Conservation (phyloP, 2,113 vertebrate genomes). For the Erinaceus europaeus region DNA sequence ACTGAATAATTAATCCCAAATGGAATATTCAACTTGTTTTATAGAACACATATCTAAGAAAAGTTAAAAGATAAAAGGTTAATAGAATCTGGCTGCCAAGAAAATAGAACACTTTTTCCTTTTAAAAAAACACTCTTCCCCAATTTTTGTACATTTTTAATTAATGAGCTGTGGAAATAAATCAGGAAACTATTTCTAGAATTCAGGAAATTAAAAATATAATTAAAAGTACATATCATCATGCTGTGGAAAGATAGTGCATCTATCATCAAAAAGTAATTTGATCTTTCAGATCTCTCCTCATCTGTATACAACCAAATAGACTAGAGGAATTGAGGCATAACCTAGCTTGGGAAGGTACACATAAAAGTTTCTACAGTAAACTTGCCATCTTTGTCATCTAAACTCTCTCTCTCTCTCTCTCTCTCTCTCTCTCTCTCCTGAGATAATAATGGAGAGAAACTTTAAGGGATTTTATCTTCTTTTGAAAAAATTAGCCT, state of each 20-base stretch:
- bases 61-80: constrained; percentile 17
- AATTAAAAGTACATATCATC: background rate
- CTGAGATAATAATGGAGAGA: no score
- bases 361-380: background rate
- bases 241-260: background rate
- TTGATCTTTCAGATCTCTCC: background rate
- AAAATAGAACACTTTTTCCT: constrained; percentile 35
- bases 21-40: background rate
- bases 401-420: no score
- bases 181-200: constrained; percentile 52
- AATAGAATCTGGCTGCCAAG: background rate
- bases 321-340: background rate
- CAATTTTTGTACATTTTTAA: constrained; percentile 46
- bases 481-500: background rate
- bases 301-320: background rate
- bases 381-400: no score
- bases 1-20: constrained; percentile 56
- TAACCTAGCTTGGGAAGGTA: background rate
- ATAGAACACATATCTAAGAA: background rate
- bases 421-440: no score
- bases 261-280: constrained; percentile 39
- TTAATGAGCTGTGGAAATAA: constrained; percentile 57
- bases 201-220: constrained; percentile 62
- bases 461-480: background rate
- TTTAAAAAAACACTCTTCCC: background rate